Evolutionary conservation across 2,113 vertebrate genomes (phyloP).

Genomic region (Nasalis larvatus): DNA sequence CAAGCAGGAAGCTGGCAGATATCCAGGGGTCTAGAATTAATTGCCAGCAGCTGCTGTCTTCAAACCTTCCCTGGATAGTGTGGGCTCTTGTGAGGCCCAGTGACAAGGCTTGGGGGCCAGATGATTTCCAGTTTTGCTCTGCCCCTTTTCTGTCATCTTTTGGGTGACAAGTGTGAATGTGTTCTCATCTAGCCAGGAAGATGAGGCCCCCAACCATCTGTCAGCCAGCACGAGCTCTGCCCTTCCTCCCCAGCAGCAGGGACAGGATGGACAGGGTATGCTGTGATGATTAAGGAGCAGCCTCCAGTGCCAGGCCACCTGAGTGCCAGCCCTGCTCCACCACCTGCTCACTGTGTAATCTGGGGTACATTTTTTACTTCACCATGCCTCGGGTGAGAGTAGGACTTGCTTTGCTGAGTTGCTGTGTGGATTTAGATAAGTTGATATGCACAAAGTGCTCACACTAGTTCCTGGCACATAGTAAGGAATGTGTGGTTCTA

Average conservation of each 20-base stretch:
- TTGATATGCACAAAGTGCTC: background rate
- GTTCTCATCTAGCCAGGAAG: background rate
- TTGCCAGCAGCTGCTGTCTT: background rate
- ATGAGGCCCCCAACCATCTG: background rate
- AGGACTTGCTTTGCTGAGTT: background rate
- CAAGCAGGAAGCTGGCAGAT: background rate
- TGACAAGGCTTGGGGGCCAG: background rate
- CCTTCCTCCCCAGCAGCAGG: background rate
- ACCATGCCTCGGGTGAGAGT: background rate
- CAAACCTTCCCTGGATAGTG: background rate
- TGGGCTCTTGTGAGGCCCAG: background rate
- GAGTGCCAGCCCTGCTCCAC: background rate
- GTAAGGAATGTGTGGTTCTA: background rate
- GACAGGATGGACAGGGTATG: background rate
- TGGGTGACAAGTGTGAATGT: background rate
- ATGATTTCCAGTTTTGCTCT: background rate
- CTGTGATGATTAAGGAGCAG: fast-evolving
- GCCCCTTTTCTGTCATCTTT: background rate
- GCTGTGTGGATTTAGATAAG: background rate
- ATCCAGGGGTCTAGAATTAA: background rate
- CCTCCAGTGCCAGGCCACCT: background rate
- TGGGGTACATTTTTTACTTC: background rate
- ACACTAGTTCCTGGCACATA: background rate
- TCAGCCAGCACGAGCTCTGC: background rate
- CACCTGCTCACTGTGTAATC: background rate